Percentiles rank a stretch among this genome's conserved stretches.
Evolutionary conservation across 2,888 invertebrate species (phyloP).

Genomic region (Apotomis turbidana): DNA sequence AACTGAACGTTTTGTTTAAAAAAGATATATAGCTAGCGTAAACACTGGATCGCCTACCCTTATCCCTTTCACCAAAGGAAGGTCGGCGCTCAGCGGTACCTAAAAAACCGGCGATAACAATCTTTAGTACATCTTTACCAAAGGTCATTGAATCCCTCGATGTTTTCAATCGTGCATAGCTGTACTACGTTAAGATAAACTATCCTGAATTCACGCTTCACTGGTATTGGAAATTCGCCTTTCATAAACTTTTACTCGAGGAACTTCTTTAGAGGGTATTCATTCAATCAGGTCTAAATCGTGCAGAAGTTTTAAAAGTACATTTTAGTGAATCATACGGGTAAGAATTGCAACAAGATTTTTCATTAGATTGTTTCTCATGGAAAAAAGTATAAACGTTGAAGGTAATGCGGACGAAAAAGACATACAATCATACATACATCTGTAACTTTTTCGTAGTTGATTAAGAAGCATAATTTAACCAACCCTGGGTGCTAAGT

Average conservation of each 20-base stretch:
- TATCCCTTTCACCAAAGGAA: no score
- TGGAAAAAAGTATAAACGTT: no score
- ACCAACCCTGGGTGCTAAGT: no score
- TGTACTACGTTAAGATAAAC: slow-evolving; percentile 32
- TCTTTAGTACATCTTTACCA: slow-evolving; percentile 12
- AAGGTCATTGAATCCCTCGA: slow-evolving; percentile 17
- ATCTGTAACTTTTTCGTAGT: no score
- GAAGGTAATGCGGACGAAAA: no score
- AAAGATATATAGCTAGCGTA: no score
- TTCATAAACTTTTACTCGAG: slow-evolving; percentile 36
- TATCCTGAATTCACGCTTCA: slow-evolving; percentile 34
- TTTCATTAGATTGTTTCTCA: no score
- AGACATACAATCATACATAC: no score
- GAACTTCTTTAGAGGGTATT: slow-evolving; percentile 33
- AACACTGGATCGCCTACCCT: no score
- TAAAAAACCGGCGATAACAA: slow-evolving; percentile 8
- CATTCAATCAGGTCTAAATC: slow-evolving; percentile 30
- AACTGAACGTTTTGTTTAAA: no score
- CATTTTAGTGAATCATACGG: slow-evolving; percentile 18
- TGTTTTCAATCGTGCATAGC: slow-evolving; percentile 22
- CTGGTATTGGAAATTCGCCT: slow-evolving; percentile 31
- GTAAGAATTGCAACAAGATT: no score
- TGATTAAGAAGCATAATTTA: no score
- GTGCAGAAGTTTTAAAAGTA: slow-evolving; percentile 30
- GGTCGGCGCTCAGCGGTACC: background rate